Percentiles rank a stretch among this genome's conserved stretches.
Evolutionary conservation across 2,113 vertebrate genomes (phyloP).

Genomic region (Calidris pygmaea): DNA sequence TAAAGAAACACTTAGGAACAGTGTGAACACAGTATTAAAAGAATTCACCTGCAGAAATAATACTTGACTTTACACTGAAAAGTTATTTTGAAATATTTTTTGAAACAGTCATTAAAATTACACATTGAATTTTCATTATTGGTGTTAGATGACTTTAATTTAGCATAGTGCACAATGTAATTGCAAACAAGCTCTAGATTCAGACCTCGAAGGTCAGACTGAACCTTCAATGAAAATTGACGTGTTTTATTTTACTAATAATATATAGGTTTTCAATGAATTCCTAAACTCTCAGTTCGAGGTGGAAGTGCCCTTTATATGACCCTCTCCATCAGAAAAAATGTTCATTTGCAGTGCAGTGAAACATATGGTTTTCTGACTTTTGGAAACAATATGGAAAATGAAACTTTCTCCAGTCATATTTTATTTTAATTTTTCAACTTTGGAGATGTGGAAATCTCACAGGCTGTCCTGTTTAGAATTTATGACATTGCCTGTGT

Average conservation of each 20-base stretch:
- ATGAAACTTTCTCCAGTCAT: not conserved
- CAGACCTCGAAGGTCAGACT: constrained; percentile 18
- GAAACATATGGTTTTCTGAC: constrained; percentile 21
- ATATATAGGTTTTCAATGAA: constrained; percentile 41
- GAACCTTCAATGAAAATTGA: constrained; percentile 39
- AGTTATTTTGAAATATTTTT: constrained; percentile 25
- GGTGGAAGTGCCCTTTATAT: constrained; percentile 1
- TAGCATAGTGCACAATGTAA: not conserved
- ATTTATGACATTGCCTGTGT: not conserved
- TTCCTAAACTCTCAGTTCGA: constrained; percentile 11
- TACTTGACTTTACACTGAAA: not conserved
- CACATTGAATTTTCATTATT: not conserved
- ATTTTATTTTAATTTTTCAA: constrained; percentile 53
- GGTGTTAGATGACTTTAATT: constrained; percentile 2
- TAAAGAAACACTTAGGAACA: not conserved
- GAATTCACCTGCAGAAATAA: not conserved
- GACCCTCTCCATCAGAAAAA: constrained; percentile 6
- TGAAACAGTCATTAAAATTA: constrained; percentile 8
- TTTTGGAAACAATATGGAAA: constrained; percentile 52
- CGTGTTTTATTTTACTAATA: constrained; percentile 42
- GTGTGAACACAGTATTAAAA: not conserved
- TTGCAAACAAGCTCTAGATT: constrained; percentile 26
- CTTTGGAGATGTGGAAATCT: not conserved
- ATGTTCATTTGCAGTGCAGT: not conserved
- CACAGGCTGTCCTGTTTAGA: not conserved